Evolutionary conservation across 2,113 vertebrate genomes (phyloP), one percentile per base, ranked within the genome.

Genomic region (Sterna hirundo): DNA sequence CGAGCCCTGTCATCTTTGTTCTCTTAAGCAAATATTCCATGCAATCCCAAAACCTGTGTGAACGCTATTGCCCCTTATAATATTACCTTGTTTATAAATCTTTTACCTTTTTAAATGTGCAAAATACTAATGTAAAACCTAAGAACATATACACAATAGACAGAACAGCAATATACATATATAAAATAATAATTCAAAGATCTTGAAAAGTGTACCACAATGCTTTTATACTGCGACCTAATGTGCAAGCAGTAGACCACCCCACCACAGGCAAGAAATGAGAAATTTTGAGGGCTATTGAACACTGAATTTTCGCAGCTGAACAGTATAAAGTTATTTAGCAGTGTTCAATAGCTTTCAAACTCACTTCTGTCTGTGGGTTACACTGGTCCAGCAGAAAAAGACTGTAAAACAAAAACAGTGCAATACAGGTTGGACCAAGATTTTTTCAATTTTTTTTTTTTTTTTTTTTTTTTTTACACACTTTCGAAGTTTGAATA

Each of bases 221-320:
- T 66, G 87, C 75, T 90, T 96, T 89, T 94, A 84, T 95, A 96
- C 38, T 78, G 81, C 21, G 49, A 94, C 92, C 95, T 97, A 93
- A 97, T 38, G 40, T 78, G 69, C 97, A 95, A 97, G 96, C 78
- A 94, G 93, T 83, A 96, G 95, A 94, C 87, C 27, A 93, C 76
- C 75, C 98, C 97, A 97, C 98, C 97, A 97, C 97, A 97, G 98
- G 97, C 94, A 98, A 98, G 97, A 98, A 98, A 98, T 98, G 97
- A 98, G 97, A 98, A 98, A 98, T 98, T 98, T 97, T 98, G 97
- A 98, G 98, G 98, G 98, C 97, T 98, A 98, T 86, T 98, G 97
- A 98, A 97, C 97, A 98, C 94, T 95, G 94, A 94, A 97, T 98
- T 97, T 98, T 97, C 87, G 25, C 90, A 97, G 95, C 10, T 54